Evolutionary conservation across 2,797 vertebrate genomes (phyloP).

Genomic region (Loris lydekkerianus): DNA sequence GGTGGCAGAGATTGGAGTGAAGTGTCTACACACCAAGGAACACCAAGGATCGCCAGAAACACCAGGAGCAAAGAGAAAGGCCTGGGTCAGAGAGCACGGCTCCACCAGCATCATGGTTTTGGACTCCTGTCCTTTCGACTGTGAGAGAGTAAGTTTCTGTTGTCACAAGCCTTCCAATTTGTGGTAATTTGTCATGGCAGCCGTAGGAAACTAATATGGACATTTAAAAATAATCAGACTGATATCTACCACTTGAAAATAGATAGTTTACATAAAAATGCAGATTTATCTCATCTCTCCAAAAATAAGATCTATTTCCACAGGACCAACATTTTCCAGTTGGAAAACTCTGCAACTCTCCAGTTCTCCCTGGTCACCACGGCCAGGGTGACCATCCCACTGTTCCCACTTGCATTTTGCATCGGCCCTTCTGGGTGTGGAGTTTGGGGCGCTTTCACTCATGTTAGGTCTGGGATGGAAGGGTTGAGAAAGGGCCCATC

Average conservation of each 20-base stretch:
- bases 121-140: background rate
- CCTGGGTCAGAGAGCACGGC: background rate
- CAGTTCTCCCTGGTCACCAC: fast-evolving
- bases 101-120: background rate
- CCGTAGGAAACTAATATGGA: background rate
- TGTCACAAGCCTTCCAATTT: background rate
- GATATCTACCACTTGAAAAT: background rate
- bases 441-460: background rate
- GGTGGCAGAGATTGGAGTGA: background rate
- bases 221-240: background rate
- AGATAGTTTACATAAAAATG: background rate
- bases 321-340: background rate
- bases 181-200: background rate
- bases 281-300: background rate
- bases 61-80: background rate
- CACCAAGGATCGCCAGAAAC: background rate
- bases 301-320: background rate
- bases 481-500: background rate
- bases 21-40: background rate
- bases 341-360: background rate
- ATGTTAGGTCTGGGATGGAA: background rate
- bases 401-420: background rate
- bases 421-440: background rate
- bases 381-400: background rate
- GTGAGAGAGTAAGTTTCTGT: background rate